Conservation (phyloP, 2,888 invertebrate genomes). For the Dromius quadrimaculatus region DNA sequence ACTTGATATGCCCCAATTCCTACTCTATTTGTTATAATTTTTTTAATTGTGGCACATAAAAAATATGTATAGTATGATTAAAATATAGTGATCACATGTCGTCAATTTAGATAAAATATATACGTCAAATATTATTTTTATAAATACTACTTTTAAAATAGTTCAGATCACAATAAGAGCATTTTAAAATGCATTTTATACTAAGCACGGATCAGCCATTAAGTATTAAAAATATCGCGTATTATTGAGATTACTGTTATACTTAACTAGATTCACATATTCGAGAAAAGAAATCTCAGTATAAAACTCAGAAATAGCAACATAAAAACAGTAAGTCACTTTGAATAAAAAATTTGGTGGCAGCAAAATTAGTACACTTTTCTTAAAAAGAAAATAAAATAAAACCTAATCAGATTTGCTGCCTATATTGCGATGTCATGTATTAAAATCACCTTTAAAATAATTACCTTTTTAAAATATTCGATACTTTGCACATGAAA, state of each 20-base stretch:
- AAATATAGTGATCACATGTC: constrained; percentile 29
- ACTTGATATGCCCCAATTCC: constrained; percentile 13
- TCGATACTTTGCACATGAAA: constrained; percentile 2
- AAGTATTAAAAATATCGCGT: no score
- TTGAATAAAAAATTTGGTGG: no score
- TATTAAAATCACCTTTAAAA: no score
- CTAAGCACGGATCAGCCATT: constrained; percentile 15
- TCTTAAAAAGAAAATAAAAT: no score
- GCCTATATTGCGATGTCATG: no score
- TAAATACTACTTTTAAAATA: constrained; percentile 9
- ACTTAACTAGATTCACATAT: no score
- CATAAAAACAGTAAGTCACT: no score
- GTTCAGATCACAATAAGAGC: constrained; percentile 18
- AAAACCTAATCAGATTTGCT: no score
- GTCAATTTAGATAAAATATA: constrained; percentile 25
- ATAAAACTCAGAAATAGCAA: no score
- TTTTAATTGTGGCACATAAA: not conserved
- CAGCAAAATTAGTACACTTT: no score
- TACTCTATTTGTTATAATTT: constrained; percentile 17
- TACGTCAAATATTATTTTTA: constrained; percentile 16
- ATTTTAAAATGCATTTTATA: constrained; percentile 17
- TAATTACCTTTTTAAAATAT: not conserved
- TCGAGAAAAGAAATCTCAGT: no score
- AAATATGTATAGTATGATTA: constrained; percentile 8
- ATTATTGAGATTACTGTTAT: not conserved